These are phyloP conservation scores for Eupithecia insigniata DNA, from an alignment of 2,888 invertebrate genomes.

Conservation along the genomic window DNA sequence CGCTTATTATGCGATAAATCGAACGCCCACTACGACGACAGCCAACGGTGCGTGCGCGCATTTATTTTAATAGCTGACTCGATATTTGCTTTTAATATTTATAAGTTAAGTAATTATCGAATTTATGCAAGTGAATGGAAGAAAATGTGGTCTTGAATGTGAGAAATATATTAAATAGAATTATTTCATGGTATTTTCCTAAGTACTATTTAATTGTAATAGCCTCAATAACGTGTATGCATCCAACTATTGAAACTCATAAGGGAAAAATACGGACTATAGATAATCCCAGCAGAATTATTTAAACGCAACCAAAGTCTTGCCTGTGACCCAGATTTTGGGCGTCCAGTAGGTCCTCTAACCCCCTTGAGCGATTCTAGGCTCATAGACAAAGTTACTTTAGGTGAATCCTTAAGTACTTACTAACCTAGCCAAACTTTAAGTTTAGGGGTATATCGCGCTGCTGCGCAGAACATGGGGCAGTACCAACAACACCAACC, in stretches of 20 bases:
- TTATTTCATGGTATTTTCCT: background rate
- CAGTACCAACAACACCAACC: too few relatives aligned
- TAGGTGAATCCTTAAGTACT: too few relatives aligned
- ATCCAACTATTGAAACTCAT: background rate
- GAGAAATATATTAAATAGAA: background rate
- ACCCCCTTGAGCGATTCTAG: background rate
- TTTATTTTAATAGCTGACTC: conserved; percentile 6
- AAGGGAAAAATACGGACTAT: too few relatives aligned
- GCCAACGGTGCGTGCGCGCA: background rate
- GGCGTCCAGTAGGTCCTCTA: background rate
- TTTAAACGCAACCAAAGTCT: background rate
- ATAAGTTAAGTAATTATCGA: background rate
- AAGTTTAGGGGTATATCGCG: too few relatives aligned
- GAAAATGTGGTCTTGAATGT: background rate
- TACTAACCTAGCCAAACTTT: too few relatives aligned
- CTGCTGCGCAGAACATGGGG: too few relatives aligned
- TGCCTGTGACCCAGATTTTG: background rate
- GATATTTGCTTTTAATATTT: conserved; percentile 7
- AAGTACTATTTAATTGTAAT: background rate
- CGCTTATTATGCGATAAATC: conserved; percentile 62
- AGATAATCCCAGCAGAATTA: background rate
- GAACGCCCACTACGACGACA: conserved; percentile 58
- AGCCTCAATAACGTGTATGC: background rate
- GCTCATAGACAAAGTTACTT: too few relatives aligned
- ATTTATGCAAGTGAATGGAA: background rate